These are phyloP conservation scores for Neosilurus hyrtlii DNA, from an alignment of 2,797 vertebrate species.

Conservation along the genomic window DNA sequence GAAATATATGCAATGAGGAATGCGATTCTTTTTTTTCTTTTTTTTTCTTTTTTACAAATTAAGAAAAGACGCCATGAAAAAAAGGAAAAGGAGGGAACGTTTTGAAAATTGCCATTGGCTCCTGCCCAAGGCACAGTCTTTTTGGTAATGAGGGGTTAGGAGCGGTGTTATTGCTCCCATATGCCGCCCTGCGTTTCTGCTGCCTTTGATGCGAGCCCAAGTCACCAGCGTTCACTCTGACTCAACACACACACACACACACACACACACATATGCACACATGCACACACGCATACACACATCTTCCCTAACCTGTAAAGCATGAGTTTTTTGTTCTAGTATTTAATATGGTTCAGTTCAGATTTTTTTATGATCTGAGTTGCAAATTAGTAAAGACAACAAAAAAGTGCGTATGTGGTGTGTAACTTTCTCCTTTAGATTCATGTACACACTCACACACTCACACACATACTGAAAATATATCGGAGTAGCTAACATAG, in stretches of 20 bases:
- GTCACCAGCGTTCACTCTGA: constrained; percentile 73
- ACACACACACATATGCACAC: constrained; percentile 55
- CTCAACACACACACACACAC: constrained; percentile 49
- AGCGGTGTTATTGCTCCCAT: constrained; percentile 79
- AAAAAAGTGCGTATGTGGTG: constrained; percentile 9
- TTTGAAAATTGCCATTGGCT: constrained; percentile 77
- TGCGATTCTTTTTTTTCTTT: constrained; percentile 3
- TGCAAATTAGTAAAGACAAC: constrained; percentile 29
- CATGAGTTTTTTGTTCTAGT: constrained; percentile 19
- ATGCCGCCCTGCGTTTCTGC: constrained; percentile 74
- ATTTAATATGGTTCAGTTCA: constrained; percentile 16
- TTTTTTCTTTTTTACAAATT: constrained; percentile 32
- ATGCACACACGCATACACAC: constrained; percentile 48
- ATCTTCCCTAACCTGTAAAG: constrained; percentile 51
- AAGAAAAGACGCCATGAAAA: constrained; percentile 46
- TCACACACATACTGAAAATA: background rate
- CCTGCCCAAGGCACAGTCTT: constrained; percentile 77
- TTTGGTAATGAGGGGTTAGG: constrained; percentile 81
- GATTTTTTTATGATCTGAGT: constrained; percentile 15
- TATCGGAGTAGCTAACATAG: background rate
- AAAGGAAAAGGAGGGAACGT: constrained; percentile 32
- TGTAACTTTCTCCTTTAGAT: background rate
- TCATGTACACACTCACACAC: background rate
- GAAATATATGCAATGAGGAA: background rate
- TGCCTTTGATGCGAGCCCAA: constrained; percentile 76